Base-by-base conservation (phyloP, 64 coral and sea anemone genomes). In the Acropora yongei region DNA sequence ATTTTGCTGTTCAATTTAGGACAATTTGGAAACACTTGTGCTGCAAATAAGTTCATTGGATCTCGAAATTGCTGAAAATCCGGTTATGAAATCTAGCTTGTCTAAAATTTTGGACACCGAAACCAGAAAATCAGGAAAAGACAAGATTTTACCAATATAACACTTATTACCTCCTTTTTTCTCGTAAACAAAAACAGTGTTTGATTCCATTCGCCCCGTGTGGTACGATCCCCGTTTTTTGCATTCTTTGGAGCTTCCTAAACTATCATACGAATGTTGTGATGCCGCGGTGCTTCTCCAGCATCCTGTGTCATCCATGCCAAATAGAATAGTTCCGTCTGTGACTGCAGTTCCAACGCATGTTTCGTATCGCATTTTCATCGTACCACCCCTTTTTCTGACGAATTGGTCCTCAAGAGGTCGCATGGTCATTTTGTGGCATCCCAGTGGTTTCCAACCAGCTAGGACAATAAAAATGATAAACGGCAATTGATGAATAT, bases 151-250 rank as follows among this genome's bases (percentile, higher is more conserved):
- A n/a, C n/a, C n/a, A n/a, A n/a, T n/a, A n/a, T n/a, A n/a, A n/a
- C n/a, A n/a, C 51, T 10, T 55, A 1, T 66, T 66, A 83, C 80
- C 80, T 83, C 11, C 41, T 17, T 71, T 71, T 71, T 71, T 71
- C 68, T 71, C 39, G 19, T 71, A 71, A 39, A 71, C 51, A 39
- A 46, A 83, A 10, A 83, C 57, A 3, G 80, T 83, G 30, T 44
- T 12, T 18, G 57, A 47, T 46, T 44, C 40, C 14, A 41, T 18
- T 4, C 65, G 41, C 12, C 80, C 80, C 58, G 10, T 45, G 14
- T 20, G 8, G 8, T 18, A 67, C 4, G 13, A 4, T 8, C 17
- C 16, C 13, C 61, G 65, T 18, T 13, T 46, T 16, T 68, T 68
- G 57, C 80, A 83, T 1, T 66, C 0, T 66, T 40, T 42, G 14